Evolutionary conservation across 2,888 invertebrate genomes (phyloP), one percentile per base, ranked within the genome.

Genomic region (Andrena camellia): DNA sequence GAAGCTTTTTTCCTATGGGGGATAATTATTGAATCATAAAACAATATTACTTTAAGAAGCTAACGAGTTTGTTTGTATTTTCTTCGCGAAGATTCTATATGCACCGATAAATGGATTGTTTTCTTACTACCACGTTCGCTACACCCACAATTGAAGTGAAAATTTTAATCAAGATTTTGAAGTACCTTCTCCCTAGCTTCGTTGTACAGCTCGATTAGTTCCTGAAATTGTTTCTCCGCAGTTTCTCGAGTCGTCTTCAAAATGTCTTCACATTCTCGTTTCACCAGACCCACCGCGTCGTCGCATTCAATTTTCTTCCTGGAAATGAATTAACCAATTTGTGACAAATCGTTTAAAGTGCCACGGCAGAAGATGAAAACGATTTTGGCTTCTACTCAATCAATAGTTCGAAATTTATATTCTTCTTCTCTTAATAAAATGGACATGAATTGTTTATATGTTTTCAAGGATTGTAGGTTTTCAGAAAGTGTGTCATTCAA

Each of bases 161-260:
- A 26, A 26, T 57, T 64, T 78, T 74, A 52, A 52, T 62, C 26
- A 31, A 42, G 3, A 6, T 31, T 33, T 48, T 59, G 4, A 48
- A 35, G 6, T 71, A 89, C 89, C 86, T 88, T 82, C 50, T 73
- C 76, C 17, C 60, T 73, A 2, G 78, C 66, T 63, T 59, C 35
- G 6, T 87, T 63, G 69, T 84, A 83, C 52, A 89, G 75, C 7
- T 77, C 68, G 66, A 83, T 64, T 33, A 89, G 63, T 73, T 89
- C 86, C 2, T 64, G 67, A 67, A 86, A 84, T 60, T 82, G 68
- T 74, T 85, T 86, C 57, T 86, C 88, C 2, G 82, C 66, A 26
- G 60, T 74, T 81, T 86, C 67, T 10, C 82, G 84, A 59, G 75
- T 77, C 20, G 17, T 48, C 75, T 75, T 82, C 67, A 86, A 73